phyloP scores from a whole-genome alignment of 2,797 vertebrate species.

The Cryptoblepharus egeriae region DNA sequence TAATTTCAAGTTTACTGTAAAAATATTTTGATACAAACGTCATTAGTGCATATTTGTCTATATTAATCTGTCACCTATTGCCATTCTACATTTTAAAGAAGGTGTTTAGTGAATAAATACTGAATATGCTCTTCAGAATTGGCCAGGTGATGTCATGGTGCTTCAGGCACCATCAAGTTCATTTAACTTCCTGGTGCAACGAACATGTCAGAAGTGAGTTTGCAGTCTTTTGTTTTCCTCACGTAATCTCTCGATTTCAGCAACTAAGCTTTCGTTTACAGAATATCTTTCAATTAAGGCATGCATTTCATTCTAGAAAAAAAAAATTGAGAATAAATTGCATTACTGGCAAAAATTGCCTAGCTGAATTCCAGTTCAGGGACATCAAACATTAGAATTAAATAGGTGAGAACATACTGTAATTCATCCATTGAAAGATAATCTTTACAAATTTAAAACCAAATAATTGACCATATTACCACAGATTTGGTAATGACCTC shows the following conservation, averaged over 20 bases:
- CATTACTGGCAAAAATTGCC: conserved; percentile 33
- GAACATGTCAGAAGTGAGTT: conserved; percentile 88
- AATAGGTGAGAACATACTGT: neutral
- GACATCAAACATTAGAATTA: neutral
- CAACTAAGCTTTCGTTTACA: conserved; percentile 91
- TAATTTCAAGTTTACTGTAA: conserved; percentile 56
- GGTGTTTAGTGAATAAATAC: conserved; percentile 46
- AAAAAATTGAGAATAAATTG: neutral
- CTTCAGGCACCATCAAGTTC: conserved; percentile 44
- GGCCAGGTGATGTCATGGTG: conserved; percentile 45
- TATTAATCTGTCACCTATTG: conserved; percentile 40
- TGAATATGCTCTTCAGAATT: conserved; percentile 51
- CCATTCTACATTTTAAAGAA: conserved; percentile 53
- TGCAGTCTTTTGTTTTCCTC: conserved; percentile 93
- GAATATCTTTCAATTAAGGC: conserved; percentile 91
- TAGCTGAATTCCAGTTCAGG: conserved; percentile 22
- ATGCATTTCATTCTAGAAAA: conserved; percentile 92
- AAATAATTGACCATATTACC: neutral
- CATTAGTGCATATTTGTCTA: conserved; percentile 45
- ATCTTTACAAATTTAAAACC: conserved; percentile 5
- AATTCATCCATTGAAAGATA: neutral
- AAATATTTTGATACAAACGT: conserved; percentile 46
- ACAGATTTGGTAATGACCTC: neutral
- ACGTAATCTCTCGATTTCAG: conserved; percentile 91
- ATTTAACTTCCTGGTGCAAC: neutral